Conservation (phyloP, 1,140 invertebrate species). For the Platyscapa corneri region DNA sequence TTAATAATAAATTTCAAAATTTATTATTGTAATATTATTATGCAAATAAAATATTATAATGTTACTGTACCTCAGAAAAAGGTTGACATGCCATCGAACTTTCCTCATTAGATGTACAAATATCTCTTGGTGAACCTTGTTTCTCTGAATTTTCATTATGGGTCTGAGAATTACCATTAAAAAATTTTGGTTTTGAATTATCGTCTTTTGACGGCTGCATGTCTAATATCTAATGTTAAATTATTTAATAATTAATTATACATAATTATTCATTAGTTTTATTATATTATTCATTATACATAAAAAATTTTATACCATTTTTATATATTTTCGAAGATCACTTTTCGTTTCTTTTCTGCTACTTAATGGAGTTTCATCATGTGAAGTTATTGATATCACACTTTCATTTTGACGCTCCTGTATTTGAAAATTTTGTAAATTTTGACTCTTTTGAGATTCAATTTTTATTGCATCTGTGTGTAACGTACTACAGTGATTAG, state of each 20-base stretch:
- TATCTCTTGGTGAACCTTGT: conserved; percentile 67
- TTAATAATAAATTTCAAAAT: background rate
- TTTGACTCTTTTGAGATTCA: conserved; percentile 51
- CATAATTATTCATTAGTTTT: background rate
- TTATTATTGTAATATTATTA: conserved; percentile 4
- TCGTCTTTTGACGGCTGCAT: conserved; percentile 67
- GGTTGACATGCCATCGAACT: conserved; percentile 66
- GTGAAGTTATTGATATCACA: conserved; percentile 61
- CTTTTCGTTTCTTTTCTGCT: conserved; percentile 63
- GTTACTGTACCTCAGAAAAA: conserved; percentile 60
- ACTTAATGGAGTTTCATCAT: conserved; percentile 63
- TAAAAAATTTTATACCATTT: conserved; percentile 63
- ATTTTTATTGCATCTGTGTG: conserved; percentile 62
- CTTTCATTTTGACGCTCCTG: conserved; percentile 63
- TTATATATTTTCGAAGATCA: conserved; percentile 69
- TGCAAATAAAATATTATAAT: background rate
- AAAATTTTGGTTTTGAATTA: conserved; percentile 55
- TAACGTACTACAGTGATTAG: conserved; percentile 58
- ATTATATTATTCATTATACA: conserved; percentile 2
- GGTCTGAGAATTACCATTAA: conserved; percentile 59
- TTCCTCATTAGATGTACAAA: conserved; percentile 65
- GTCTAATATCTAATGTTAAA: conserved; percentile 64
- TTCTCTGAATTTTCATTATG: conserved; percentile 68
- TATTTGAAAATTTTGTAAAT: conserved; percentile 51
- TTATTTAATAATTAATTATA: conserved; percentile 24